Percentiles rank a stretch among this genome's conserved stretches.
Conservation (phyloP, 2,797 vertebrate genomes). For the Garrulus glandarius region DNA sequence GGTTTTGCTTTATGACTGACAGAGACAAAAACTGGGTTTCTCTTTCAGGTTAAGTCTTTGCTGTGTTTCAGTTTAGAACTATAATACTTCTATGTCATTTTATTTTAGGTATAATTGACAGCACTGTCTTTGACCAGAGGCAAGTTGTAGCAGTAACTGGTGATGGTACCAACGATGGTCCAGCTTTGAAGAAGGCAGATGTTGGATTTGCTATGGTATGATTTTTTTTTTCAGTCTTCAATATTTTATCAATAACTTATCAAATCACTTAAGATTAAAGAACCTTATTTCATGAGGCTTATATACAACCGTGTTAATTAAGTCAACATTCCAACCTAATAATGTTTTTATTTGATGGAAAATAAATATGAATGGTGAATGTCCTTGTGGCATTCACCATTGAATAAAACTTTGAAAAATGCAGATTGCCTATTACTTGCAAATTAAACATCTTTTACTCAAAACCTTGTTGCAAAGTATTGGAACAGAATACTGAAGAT, state of each 20-base stretch:
- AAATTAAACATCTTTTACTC: neutral
- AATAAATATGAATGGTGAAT: neutral
- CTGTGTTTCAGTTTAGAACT: neutral
- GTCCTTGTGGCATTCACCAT: neutral
- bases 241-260: neutral
- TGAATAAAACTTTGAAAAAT: neutral
- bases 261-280: neutral
- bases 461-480: neutral
- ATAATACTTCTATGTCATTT: neutral
- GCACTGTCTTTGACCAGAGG: conserved; percentile 91
- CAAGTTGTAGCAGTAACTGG: conserved; percentile 98
- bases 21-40: neutral
- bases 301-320: neutral
- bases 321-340: neutral
- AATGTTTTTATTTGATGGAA: neutral
- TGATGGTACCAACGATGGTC: conserved; percentile 97
- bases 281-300: neutral
- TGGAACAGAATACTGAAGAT: neutral
- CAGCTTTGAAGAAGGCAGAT: conserved; percentile 97
- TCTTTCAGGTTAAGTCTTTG: neutral
- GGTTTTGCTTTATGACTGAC: neutral
- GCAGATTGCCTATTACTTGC: neutral
- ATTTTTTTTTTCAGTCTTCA: neutral
- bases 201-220: conserved; percentile 99
- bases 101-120: conserved; percentile 95